Conservation (phyloP, 2,797 vertebrate species). For the Rachycentron canadum region DNA sequence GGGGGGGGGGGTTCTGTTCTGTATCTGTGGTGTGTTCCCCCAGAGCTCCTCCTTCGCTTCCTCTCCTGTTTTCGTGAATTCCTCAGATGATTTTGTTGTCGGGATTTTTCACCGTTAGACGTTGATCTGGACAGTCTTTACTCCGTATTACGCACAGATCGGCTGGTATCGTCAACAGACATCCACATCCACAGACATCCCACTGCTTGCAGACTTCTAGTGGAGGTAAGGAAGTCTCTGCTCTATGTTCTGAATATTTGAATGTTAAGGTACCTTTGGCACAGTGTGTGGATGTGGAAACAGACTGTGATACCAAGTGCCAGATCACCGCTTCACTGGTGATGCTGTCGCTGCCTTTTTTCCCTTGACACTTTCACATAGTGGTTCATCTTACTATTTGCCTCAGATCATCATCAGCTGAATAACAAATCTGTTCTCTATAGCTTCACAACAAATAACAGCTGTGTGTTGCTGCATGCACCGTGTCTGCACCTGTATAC, state of each 20-base stretch:
- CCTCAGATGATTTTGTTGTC: not conserved
- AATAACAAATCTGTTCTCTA: too few species aligned
- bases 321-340: not conserved
- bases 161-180: not conserved
- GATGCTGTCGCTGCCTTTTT: not conserved
- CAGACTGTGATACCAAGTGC: too few species aligned
- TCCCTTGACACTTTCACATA: not conserved
- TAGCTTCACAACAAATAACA: too few species aligned
- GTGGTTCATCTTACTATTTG: too few species aligned
- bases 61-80: not conserved
- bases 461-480: not conserved
- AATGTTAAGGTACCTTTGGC: too few species aligned
- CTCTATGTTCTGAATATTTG: not conserved
- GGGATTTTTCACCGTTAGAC: not conserved
- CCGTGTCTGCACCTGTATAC: not conserved
- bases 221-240: slow-evolving; percentile 18
- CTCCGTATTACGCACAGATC: not conserved
- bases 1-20: slow-evolving; percentile 4
- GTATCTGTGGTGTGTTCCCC: not conserved
- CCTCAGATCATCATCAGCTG: too few species aligned
- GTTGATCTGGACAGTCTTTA: not conserved
- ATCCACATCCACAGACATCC: too few species aligned
- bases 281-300: too few species aligned
- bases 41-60: slow-evolving; percentile 60
- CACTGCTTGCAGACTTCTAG: not conserved